These are phyloP conservation scores for Numenius phaeopus DNA, from an alignment of 2,797 vertebrate species.

Conservation along the genomic window DNA sequence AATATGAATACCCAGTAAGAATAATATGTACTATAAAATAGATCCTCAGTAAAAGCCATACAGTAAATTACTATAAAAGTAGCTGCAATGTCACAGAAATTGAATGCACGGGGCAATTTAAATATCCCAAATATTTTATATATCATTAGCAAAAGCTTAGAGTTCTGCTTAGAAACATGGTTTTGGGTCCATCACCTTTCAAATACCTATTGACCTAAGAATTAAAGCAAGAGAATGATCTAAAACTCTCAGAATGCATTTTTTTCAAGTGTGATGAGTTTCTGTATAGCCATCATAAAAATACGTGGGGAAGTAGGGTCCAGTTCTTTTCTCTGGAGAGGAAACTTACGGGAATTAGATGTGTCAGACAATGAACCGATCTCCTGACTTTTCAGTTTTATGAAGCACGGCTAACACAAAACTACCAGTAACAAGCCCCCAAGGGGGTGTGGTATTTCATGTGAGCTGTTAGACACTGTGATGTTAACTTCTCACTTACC, in stretches of 20 bases:
- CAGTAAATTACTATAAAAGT: neutral
- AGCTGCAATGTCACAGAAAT: neutral
- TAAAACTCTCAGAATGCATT: neutral
- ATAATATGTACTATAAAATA: neutral
- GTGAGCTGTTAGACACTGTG: neutral
- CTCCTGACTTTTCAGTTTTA: neutral
- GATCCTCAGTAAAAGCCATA: neutral
- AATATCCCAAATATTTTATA: neutral
- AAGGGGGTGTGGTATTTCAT: neutral
- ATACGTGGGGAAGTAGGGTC: neutral
- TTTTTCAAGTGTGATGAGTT: neutral
- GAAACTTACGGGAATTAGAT: neutral
- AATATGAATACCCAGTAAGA: neutral
- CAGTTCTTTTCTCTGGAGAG: neutral
- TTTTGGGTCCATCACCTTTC: neutral
- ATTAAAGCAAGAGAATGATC: slow-evolving; percentile 8
- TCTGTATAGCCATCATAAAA: neutral
- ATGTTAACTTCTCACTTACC: slow-evolving; percentile 37
- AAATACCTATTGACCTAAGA: neutral
- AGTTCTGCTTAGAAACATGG: neutral
- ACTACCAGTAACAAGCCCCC: neutral
- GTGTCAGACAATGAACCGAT: neutral
- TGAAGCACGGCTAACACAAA: neutral
- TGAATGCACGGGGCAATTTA: neutral
- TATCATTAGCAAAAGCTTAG: neutral